Percentiles rank a stretch among this genome's conserved stretches.
phyloP scores from a whole-genome alignment of 1,140 invertebrate species.

The Trachymyrmex cornetzi region DNA sequence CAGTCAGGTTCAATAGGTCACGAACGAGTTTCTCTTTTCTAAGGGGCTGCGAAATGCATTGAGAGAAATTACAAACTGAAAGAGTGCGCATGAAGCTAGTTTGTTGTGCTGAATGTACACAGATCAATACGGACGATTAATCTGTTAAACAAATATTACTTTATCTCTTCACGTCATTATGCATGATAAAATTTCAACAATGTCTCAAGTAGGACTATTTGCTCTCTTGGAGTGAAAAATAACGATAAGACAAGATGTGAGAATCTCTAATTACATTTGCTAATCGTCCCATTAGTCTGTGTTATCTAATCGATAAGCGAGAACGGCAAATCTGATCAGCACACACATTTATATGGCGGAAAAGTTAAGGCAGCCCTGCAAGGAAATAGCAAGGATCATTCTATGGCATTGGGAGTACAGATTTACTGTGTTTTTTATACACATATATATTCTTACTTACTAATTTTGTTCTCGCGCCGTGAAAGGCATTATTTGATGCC shows the following conservation, averaged over 20 bases:
- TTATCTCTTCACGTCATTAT: background rate
- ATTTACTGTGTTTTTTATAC: slow-evolving; percentile 83
- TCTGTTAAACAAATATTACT: background rate
- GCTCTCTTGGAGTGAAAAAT: background rate
- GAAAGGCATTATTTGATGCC: slow-evolving; percentile 87
- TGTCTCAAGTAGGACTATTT: background rate
- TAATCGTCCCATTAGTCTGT: slow-evolving; percentile 73
- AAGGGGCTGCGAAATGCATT: slow-evolving; percentile 79
- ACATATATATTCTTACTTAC: slow-evolving; percentile 87
- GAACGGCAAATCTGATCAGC: slow-evolving; percentile 70
- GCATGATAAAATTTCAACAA: background rate
- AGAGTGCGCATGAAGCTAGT: slow-evolving; percentile 83
- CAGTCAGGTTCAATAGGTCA: slow-evolving; percentile 7
- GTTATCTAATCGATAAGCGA: slow-evolving; percentile 62
- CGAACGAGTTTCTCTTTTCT: slow-evolving; percentile 46
- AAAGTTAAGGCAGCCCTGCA: slow-evolving; percentile 74
- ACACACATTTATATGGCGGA: slow-evolving; percentile 65
- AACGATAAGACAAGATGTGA: background rate
- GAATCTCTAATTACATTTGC: background rate
- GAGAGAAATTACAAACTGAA: slow-evolving; percentile 81
- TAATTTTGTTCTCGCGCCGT: slow-evolving; percentile 87
- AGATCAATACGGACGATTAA: slow-evolving; percentile 77
- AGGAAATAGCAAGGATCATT: slow-evolving; percentile 73
- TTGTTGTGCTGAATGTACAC: slow-evolving; percentile 74
- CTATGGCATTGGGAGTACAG: slow-evolving; percentile 64